Base-by-base conservation (phyloP, 2,797 vertebrate species). In the Diplodus sargus region DNA sequence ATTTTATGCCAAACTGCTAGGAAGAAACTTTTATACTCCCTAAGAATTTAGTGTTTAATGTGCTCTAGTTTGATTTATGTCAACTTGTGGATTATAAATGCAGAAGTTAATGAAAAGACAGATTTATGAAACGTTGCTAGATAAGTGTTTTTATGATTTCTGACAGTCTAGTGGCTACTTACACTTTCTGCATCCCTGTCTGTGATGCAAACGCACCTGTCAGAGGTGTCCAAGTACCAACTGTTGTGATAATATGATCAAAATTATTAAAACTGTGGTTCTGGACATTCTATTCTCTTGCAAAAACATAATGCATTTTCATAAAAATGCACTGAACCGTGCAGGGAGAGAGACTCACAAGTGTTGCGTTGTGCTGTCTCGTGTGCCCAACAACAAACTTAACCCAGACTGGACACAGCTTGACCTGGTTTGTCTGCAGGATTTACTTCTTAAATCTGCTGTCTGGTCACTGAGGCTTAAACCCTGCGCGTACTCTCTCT, bases 361-460 rank as follows among this genome's bases (percentile, higher is more conserved):
- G 42, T 28, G 25, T 20, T 43, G 5, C 2, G 18, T 43, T 51
- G 54, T 9, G 59, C 23, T 54, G 69, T 63, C 43, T 63, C 57
- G 16, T 42, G 42, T 34, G 73, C 52, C 22, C 47, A 64, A 17
- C 75, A 79, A 66, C 76, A 81, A 39, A 67, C 25, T 7, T 79
- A 85, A 84, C 73, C 87, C 81, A 84, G 85, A 72, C 78, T 43
- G 82, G 63, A 62, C 78, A 22, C 67, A 58, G 86, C 86, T 82
- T 88, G 87, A 90, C 90, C 90, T 76, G 83, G 74, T 86, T 89
- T 74, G 77, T 18, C 70, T 78, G 74, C 78, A 87, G 82, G 87
- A 89, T 87, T 89, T 84, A 70, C 23, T 58, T 59, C 70, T 48
- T 67, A 13, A 70, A 69, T 54, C 81, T 74, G 87, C 78, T 58